These are phyloP conservation scores for Propithecus deckenii DNA, from an alignment of 2,797 vertebrate genomes.

Conservation along the genomic window DNA sequence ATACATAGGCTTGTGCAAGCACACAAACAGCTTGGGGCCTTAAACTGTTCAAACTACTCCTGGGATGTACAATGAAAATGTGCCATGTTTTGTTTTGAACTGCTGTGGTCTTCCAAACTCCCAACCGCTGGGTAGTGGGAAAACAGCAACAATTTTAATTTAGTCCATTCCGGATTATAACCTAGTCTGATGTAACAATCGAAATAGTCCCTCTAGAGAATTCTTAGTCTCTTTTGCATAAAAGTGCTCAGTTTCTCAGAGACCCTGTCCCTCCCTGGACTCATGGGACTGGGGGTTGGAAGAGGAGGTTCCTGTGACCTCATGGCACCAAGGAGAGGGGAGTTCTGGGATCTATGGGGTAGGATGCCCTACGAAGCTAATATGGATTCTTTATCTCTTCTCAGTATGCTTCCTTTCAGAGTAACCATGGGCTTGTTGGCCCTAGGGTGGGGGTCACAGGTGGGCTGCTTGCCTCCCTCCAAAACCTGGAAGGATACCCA, in stretches of 20 bases:
- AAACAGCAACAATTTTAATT: not conserved
- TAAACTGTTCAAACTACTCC: not conserved
- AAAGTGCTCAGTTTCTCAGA: conserved; percentile 7
- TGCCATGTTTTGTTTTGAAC: not conserved
- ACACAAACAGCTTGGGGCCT: not conserved
- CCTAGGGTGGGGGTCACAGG: no score
- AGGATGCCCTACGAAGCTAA: not conserved
- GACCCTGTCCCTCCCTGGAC: not conserved
- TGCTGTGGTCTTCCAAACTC: not conserved
- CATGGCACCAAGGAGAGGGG: not conserved
- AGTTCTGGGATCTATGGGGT: not conserved
- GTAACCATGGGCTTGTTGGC: not conserved
- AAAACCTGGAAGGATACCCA: not conserved
- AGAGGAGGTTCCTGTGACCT: not conserved
- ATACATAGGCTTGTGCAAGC: no score
- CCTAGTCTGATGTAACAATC: conserved; percentile 22
- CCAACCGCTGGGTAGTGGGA: not conserved
- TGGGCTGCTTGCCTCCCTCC: not conserved
- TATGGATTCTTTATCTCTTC: not conserved
- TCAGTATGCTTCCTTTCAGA: not conserved
- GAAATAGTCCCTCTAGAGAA: not conserved
- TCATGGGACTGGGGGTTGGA: rapidly evolving
- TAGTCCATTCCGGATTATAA: conserved; percentile 32
- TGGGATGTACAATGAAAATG: not conserved
- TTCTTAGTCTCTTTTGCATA: not conserved